Evolutionary conservation across 2,113 vertebrate species (phyloP).

Genomic region (Genyomyrus donnyi): DNA sequence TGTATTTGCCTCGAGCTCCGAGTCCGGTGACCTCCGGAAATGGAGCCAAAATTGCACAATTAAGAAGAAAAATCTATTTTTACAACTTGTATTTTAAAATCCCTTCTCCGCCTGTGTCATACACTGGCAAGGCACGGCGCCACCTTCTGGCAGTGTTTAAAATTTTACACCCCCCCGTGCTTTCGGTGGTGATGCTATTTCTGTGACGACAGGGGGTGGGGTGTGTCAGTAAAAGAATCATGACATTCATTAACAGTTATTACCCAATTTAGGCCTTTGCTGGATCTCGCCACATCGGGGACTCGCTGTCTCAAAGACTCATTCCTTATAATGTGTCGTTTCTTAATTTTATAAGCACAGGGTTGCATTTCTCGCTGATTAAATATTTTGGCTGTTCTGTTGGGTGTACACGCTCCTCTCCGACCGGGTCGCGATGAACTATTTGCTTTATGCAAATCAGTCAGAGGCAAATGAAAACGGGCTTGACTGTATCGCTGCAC

Average conservation of each 20-base stretch:
- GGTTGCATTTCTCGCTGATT: background rate
- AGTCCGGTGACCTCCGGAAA: background rate
- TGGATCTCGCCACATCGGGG: background rate
- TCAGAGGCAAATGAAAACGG: conserved; percentile 16
- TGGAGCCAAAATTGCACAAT: background rate
- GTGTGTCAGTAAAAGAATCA: background rate
- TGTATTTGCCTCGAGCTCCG: conserved; percentile 10
- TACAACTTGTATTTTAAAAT: background rate
- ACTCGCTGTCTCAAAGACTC: background rate
- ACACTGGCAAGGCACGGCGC: background rate
- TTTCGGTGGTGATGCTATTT: background rate
- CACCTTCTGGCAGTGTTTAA: background rate
- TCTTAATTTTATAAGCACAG: background rate
- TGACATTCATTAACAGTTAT: conserved; percentile 12
- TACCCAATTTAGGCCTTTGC: background rate
- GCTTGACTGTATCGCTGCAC: background rate
- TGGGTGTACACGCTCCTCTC: background rate
- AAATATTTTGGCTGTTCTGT: background rate
- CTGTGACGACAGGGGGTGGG: background rate
- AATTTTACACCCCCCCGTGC: background rate
- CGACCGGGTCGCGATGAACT: background rate
- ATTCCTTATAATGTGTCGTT: background rate
- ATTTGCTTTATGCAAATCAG: background rate
- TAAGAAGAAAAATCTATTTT: background rate
- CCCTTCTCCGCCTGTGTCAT: background rate